Conservation (phyloP, 2,797 vertebrate species). For the Gymnoscopelus microlampas region DNA sequence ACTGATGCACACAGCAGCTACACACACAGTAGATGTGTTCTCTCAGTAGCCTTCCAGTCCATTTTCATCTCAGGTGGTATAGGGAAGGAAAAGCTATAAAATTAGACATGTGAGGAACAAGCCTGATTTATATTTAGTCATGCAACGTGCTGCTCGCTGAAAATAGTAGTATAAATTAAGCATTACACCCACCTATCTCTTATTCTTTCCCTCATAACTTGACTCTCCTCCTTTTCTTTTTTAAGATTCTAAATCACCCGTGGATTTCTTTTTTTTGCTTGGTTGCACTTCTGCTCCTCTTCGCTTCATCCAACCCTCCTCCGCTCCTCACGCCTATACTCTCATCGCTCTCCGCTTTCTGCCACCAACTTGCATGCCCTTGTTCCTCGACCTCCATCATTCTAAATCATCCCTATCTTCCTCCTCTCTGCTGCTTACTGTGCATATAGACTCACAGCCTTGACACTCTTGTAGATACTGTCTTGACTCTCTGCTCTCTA, state of each 20-base stretch:
- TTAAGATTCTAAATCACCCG: slow-evolving; percentile 52
- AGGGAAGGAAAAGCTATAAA: too few relatives aligned
- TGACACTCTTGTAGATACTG: too few relatives aligned
- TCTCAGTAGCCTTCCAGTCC: too few relatives aligned
- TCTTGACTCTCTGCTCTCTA: too few relatives aligned
- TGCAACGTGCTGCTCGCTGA: background rate
- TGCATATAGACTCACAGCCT: too few relatives aligned
- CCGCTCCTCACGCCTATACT: slow-evolving; percentile 31
- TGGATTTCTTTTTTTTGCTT: slow-evolving; percentile 58
- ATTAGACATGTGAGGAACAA: too few relatives aligned
- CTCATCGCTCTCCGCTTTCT: slow-evolving; percentile 48
- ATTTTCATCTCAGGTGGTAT: background rate
- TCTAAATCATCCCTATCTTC: slow-evolving; percentile 46
- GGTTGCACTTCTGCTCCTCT: slow-evolving; percentile 42
- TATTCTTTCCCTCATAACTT: background rate
- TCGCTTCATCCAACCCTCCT: slow-evolving; percentile 20
- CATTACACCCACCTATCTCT: background rate
- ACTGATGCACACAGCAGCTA: too few relatives aligned
- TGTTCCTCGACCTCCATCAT: slow-evolving; percentile 56
- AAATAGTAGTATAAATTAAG: too few relatives aligned
- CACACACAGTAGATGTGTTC: too few relatives aligned
- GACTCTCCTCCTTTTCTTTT: slow-evolving; percentile 23
- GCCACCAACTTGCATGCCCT: slow-evolving; percentile 43
- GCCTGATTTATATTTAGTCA: too few relatives aligned
- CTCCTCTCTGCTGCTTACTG: background rate